A percentile compares a stretch with the other conserved stretches of the same genome.
Evolutionary conservation across 2,113 vertebrate genomes (phyloP).

Genomic region (Microcebus tavaratra): DNA sequence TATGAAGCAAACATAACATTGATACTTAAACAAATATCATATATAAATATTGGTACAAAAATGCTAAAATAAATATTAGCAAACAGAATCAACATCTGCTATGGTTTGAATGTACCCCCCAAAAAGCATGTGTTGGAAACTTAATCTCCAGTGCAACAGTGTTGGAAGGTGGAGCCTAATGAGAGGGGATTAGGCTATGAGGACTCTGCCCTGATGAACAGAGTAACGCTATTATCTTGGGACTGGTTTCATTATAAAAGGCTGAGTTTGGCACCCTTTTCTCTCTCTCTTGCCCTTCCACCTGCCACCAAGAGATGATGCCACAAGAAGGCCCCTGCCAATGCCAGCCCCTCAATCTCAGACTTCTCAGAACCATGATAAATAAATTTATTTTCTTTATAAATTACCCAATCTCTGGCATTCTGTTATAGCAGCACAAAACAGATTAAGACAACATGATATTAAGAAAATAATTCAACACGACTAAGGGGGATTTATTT

Average conservation of each 20-base stretch:
- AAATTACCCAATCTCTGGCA: neutral
- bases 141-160: neutral
- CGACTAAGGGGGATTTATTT: neutral
- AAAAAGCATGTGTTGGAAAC: neutral
- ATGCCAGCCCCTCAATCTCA: neutral
- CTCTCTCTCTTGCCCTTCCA: neutral
- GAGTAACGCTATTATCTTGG: neutral
- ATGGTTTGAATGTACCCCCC: neutral
- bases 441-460: neutral
- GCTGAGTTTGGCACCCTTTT: neutral
- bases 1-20: constrained; percentile 24
- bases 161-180: neutral
- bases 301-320: neutral
- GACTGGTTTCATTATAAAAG: neutral
- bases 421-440: neutral
- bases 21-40: neutral
- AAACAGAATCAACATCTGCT: neutral
- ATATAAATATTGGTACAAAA: neutral
- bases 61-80: neutral
- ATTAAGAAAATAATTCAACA: neutral
- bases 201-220: neutral
- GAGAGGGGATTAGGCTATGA: neutral
- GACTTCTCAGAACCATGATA: neutral
- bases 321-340: neutral
- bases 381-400: neutral